Percentiles rank a stretch among this genome's conserved stretches.
Conservation (phyloP, 1,140 invertebrate species). For the Charaxes varanes region DNA sequence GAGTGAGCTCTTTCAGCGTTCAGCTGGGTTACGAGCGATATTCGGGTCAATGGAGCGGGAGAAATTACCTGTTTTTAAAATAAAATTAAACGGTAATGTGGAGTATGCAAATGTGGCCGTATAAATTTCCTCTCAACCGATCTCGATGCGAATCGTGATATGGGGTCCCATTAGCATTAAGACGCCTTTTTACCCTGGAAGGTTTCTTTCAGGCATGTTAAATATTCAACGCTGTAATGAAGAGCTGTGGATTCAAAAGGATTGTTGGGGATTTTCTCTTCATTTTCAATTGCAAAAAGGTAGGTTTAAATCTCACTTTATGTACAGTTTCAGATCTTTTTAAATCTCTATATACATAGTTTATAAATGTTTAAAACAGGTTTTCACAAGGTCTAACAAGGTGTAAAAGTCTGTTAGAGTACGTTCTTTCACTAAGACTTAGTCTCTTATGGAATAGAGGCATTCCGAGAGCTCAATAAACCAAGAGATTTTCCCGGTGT, state of each 20-base stretch:
- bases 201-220: constrained; percentile 1
- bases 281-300: not conserved
- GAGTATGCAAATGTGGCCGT: constrained; percentile 25
- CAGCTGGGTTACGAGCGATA: constrained; percentile 45
- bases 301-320: too few relatives aligned
- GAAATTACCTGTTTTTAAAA: constrained; percentile 43
- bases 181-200: constrained; percentile 2
- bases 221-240: constrained; percentile 5
- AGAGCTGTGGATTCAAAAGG: not conserved
- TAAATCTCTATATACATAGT: too few relatives aligned
- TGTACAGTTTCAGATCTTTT: too few relatives aligned
- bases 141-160: constrained; percentile 4
- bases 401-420: too few relatives aligned
- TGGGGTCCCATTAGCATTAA: constrained; percentile 2
- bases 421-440: too few relatives aligned
- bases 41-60: constrained; percentile 52
- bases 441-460: too few relatives aligned
- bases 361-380: too few relatives aligned
- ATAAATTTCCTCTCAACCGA: constrained; percentile 22
- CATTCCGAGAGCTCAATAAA: too few relatives aligned
- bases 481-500: too few relatives aligned
- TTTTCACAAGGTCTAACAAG: too few relatives aligned
- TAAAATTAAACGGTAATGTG: constrained; percentile 26
- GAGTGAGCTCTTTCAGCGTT: constrained; percentile 50
- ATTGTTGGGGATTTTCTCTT: not conserved